A percentile compares a stretch with the other conserved stretches of the same genome.
Evolutionary conservation across 2,888 invertebrate species (phyloP).

Genomic region (Leptopterna dolabrata): DNA sequence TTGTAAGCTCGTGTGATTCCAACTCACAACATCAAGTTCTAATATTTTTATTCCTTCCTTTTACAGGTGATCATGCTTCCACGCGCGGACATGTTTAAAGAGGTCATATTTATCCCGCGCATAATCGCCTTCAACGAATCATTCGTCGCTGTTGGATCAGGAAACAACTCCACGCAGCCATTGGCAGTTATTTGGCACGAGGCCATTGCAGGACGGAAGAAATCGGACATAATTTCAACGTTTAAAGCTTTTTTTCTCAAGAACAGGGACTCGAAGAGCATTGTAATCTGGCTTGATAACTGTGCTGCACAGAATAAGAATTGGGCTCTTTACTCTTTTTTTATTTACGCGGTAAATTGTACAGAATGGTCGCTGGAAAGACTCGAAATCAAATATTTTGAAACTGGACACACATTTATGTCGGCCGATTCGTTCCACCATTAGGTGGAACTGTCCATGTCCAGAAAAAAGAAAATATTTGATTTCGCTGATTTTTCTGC

Average conservation of each 20-base stretch:
- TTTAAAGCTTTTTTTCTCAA: constrained; percentile 61
- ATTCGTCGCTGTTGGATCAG: constrained; percentile 50
- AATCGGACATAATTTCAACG: constrained; percentile 63
- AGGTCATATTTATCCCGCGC: constrained; percentile 60
- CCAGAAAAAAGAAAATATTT: neutral
- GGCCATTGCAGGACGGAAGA: constrained; percentile 64
- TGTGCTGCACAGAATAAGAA: constrained; percentile 60
- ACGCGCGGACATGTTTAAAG: constrained; percentile 63
- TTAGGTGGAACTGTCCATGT: constrained; percentile 52
- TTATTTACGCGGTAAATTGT: constrained; percentile 34
- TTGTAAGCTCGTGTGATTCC: too few species aligned
- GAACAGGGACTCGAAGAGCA: constrained; percentile 60
- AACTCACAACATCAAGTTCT: too few species aligned
- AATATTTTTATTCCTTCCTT: constrained; percentile 8
- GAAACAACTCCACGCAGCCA: constrained; percentile 6
- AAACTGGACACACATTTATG: constrained; percentile 64
- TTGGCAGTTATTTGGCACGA: constrained; percentile 64
- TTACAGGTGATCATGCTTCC: constrained; percentile 61
- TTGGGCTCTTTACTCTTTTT: constrained; percentile 46
- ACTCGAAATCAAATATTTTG: constrained; percentile 61
- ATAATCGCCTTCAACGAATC: constrained; percentile 58
- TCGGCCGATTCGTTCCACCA: constrained; percentile 64
- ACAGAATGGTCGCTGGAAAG: neutral
- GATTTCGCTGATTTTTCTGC: constrained; percentile 10
- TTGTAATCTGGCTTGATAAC: constrained; percentile 20